Evolutionary conservation across 2,113 vertebrate species (phyloP).

Genomic region (Ciconia maguari): DNA sequence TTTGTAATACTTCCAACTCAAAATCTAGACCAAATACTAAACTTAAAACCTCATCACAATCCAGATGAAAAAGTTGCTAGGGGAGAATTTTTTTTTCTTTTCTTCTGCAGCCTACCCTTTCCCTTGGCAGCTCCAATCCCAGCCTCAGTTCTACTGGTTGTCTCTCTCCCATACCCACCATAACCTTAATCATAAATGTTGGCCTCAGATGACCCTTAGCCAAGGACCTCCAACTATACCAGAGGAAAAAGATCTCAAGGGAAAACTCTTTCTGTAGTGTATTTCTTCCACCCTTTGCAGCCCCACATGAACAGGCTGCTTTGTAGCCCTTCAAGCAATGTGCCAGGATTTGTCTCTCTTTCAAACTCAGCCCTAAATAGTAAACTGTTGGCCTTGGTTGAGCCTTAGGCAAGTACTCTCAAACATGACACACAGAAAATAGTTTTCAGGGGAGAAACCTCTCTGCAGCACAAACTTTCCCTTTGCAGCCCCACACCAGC

Average conservation of each 20-base stretch:
- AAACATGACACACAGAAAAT: background rate
- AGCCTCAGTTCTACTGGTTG: background rate
- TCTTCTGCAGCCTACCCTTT: background rate
- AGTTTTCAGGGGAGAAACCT: background rate
- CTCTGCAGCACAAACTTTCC: background rate
- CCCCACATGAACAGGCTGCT: background rate
- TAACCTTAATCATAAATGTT: background rate
- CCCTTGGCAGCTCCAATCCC: accelerated
- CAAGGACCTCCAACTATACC: background rate
- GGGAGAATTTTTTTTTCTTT: background rate
- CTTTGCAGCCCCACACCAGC: background rate
- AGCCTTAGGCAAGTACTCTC: background rate
- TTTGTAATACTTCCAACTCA: background rate
- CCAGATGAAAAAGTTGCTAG: background rate
- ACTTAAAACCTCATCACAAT: accelerated
- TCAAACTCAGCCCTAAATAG: background rate
- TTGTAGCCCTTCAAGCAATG: background rate
- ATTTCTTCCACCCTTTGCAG: background rate
- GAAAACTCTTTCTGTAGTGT: background rate
- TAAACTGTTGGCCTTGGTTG: background rate
- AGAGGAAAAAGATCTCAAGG: background rate
- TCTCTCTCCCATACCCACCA: background rate
- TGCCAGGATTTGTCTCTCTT: background rate
- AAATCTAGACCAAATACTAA: background rate
- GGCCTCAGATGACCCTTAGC: background rate